Conservation (phyloP, 2,113 vertebrate species). For the Esox niger region DNA sequence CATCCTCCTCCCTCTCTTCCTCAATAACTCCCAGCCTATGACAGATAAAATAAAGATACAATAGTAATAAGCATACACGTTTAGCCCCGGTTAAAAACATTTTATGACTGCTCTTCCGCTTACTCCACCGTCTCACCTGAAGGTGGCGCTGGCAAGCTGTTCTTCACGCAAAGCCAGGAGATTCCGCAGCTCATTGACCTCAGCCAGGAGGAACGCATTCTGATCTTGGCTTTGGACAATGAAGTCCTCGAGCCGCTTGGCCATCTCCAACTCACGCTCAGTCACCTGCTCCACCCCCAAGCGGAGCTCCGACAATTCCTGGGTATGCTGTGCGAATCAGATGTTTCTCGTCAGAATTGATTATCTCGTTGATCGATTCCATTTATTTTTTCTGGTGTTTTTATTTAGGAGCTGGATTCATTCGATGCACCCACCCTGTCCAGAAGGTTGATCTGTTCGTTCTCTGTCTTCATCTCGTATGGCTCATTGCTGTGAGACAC, state of each 20-base stretch:
- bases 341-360: too few species aligned
- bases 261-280: conserved; percentile 76
- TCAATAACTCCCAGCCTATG: conserved; percentile 77
- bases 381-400: too few species aligned
- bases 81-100: too few species aligned
- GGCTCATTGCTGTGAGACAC: conserved; percentile 47
- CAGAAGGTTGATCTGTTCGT: conserved; percentile 56
- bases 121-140: conserved; percentile 62
- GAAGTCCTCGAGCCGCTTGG: conserved; percentile 77
- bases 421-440: conserved; percentile 55
- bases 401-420: neutral
- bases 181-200: conserved; percentile 70
- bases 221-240: conserved; percentile 74
- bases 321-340: conserved; percentile 57
- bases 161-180: conserved; percentile 71
- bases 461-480: conserved; percentile 46
- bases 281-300: conserved; percentile 72
- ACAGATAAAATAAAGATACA: conserved; percentile 6
- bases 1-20: conserved; percentile 77
- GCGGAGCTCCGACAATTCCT: conserved; percentile 71
- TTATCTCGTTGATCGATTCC: too few species aligned
- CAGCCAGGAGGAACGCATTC: conserved; percentile 63
- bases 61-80: too few species aligned
- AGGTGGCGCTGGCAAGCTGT: conserved; percentile 71
- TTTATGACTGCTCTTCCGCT: neutral